A percentile compares a stretch with the other conserved stretches of the same genome.
Conservation (phyloP, 2,888 invertebrate species). For the Hedya salicella region DNA sequence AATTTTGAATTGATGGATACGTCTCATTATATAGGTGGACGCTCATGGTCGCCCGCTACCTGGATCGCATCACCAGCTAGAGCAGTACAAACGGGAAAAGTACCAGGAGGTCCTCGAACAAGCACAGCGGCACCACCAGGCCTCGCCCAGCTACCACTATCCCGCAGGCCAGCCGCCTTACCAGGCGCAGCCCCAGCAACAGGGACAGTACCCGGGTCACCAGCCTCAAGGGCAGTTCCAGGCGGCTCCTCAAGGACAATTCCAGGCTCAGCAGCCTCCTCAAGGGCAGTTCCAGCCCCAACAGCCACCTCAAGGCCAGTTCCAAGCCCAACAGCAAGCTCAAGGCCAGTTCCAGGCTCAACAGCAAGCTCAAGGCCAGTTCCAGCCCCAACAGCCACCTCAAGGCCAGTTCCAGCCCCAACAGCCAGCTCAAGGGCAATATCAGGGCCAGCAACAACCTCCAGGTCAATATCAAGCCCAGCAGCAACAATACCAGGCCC, state of each 20-base stretch:
- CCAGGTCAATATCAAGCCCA: slow-evolving; percentile 35
- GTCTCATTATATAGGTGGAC: slow-evolving; percentile 62
- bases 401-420: slow-evolving; percentile 50
- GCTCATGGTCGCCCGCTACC: slow-evolving; percentile 72
- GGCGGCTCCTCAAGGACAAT: slow-evolving; percentile 45
- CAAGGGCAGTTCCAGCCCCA: slow-evolving; percentile 55
- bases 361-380: slow-evolving; percentile 48
- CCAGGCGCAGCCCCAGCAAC: slow-evolving; percentile 45
- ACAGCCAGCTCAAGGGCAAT: slow-evolving; percentile 29
- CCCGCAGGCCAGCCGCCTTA: slow-evolving; percentile 44
- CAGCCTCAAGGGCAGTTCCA: slow-evolving; percentile 7
- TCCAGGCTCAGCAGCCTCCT: slow-evolving; percentile 41
- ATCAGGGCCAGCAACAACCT: slow-evolving; percentile 44
- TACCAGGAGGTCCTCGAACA: slow-evolving; percentile 74
- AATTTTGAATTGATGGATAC: no score
- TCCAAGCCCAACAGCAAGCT: slow-evolving; percentile 47
- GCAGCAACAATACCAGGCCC: slow-evolving; percentile 35
- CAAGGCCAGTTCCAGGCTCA: slow-evolving; percentile 47
- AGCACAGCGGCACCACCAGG: slow-evolving; percentile 56
- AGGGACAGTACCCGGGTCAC: slow-evolving; percentile 41
- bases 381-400: slow-evolving; percentile 45
- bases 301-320: slow-evolving; percentile 48
- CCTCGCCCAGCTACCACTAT: slow-evolving; percentile 56
- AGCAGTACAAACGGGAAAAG: no score
- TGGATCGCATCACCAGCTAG: no score